Evolutionary conservation across 2,888 invertebrate species (phyloP).

Genomic region (Drosophila borborema): DNA sequence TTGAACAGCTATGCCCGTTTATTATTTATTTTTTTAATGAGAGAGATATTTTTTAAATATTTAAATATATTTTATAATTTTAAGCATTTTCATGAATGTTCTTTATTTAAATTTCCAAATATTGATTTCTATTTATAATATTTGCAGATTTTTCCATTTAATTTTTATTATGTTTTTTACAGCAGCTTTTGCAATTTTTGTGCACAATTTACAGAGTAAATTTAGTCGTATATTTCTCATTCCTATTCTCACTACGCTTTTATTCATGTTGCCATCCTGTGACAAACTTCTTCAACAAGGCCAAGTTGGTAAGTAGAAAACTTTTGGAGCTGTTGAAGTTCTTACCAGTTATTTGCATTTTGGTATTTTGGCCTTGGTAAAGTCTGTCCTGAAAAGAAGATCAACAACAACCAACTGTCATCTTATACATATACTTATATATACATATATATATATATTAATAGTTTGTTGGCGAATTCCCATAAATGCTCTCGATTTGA

Average conservation of each 20-base stretch:
- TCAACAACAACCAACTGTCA: background rate
- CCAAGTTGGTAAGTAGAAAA: constrained; percentile 5
- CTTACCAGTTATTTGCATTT: background rate
- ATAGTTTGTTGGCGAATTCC: constrained; percentile 8
- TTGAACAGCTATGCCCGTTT: too few species aligned
- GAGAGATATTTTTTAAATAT: background rate
- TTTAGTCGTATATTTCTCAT: background rate
- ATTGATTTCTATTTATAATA: background rate
- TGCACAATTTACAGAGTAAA: background rate
- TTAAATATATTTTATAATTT: too few species aligned
- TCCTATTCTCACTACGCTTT: background rate
- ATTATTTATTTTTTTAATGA: too few species aligned
- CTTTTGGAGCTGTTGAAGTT: constrained; percentile 15
- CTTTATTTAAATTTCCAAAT: too few species aligned
- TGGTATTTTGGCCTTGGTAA: background rate
- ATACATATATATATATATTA: background rate
- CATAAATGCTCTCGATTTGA: constrained; percentile 34
- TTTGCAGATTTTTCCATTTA: background rate
- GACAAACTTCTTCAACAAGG: constrained; percentile 1
- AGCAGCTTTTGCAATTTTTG: background rate
- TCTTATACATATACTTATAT: background rate
- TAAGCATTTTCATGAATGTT: background rate
- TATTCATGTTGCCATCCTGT: background rate
- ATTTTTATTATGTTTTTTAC: background rate
- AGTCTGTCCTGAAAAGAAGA: background rate